Conservation (phyloP, 2,797 vertebrate genomes). For the Enteromius thamalakanensis region DNA sequence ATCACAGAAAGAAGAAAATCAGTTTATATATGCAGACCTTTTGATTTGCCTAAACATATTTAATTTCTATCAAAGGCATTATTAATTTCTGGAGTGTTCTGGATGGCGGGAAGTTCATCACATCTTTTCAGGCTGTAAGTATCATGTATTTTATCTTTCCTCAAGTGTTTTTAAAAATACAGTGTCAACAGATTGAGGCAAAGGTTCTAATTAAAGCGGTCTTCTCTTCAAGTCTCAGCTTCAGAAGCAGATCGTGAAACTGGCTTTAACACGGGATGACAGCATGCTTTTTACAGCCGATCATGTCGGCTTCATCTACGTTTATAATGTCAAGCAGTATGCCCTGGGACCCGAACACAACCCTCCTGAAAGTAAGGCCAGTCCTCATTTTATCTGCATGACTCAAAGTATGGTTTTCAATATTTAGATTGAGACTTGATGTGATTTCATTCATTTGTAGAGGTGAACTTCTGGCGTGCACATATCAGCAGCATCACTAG, state of each 20-base stretch:
- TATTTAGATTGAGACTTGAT: background rate
- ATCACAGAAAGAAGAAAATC: background rate
- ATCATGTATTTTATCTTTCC: constrained; percentile 18
- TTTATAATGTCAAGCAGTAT: constrained; percentile 69
- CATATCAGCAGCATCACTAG: constrained; percentile 71
- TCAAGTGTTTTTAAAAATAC: constrained; percentile 31
- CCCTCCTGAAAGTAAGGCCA: constrained; percentile 58
- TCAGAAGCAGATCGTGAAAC: constrained; percentile 71
- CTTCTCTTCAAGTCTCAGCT: constrained; percentile 66
- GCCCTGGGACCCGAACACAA: constrained; percentile 62
- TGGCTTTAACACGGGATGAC: constrained; percentile 65
- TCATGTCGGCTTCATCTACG: constrained; percentile 66
- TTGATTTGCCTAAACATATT: constrained; percentile 42
- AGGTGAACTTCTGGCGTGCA: constrained; percentile 71
- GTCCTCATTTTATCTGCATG: constrained; percentile 15
- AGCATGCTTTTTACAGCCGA: constrained; percentile 67
- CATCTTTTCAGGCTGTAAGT: constrained; percentile 78
- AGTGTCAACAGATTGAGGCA: background rate
- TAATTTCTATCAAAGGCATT: constrained; percentile 66
- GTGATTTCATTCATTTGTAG: constrained; percentile 59
- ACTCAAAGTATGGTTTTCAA: background rate
- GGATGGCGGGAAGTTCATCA: constrained; percentile 65
- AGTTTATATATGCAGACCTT: background rate
- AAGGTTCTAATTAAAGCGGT: background rate
- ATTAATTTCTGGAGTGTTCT: constrained; percentile 78